phyloP scores from a whole-genome alignment of 2,113 vertebrate genomes.

The Cyphomyrus plagiostoma region DNA sequence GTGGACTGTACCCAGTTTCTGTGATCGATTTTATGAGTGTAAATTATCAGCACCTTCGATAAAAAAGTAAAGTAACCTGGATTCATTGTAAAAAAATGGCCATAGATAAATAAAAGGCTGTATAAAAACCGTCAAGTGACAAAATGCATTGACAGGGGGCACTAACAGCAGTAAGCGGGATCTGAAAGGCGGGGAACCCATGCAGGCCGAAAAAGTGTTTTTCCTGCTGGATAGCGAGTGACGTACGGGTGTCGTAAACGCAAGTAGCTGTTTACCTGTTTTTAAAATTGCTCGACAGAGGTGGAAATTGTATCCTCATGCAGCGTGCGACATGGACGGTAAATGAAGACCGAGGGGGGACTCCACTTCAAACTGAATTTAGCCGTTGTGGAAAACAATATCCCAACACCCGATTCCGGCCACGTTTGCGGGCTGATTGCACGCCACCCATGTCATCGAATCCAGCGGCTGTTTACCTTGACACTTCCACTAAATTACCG shows the following conservation, averaged over 20 bases:
- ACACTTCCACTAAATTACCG: not conserved
- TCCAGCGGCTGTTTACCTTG: not conserved
- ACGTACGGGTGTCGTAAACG: not conserved
- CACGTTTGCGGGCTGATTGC: not conserved
- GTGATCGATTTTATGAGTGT: not conserved
- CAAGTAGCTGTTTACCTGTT: not conserved
- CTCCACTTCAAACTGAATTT: conserved; percentile 12
- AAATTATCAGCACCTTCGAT: not conserved
- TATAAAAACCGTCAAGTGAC: not conserved
- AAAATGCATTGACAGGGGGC: not conserved
- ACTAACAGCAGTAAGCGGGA: no score
- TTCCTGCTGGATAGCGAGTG: not conserved
- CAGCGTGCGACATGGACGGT: not conserved
- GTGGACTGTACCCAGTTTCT: not conserved
- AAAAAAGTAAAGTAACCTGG: no score
- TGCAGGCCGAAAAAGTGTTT: not conserved
- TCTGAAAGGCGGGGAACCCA: not conserved
- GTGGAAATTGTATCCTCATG: not conserved
- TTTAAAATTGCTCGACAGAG: not conserved
- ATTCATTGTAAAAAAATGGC: not conserved
- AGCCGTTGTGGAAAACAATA: not conserved
- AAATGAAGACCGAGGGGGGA: not conserved
- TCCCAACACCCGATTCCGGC: not conserved
- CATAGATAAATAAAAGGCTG: not conserved
- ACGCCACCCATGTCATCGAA: not conserved